Evolutionary conservation across 37 sponge, comb jelly and placozoan species (phyloP).

Genomic region (Chondrilla cf. caribensis): DNA sequence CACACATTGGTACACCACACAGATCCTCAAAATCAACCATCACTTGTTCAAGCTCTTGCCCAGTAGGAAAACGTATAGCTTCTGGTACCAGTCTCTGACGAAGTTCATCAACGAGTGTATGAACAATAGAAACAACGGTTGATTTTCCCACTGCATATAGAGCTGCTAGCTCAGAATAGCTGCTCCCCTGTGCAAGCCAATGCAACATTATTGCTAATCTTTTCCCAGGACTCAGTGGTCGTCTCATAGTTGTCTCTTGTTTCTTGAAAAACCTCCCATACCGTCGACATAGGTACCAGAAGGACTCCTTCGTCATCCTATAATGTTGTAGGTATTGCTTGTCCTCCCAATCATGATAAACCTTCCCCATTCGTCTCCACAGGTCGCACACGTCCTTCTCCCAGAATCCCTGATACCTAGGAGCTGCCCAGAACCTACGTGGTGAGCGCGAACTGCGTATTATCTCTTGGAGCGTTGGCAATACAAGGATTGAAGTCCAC

Average conservation of each 20-base stretch:
- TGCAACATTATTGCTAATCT: constrained; percentile 17
- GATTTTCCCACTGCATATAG: constrained; percentile 11
- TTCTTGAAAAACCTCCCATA: constrained; percentile 5
- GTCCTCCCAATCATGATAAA: constrained; percentile 31
- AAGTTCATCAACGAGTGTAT: neutral
- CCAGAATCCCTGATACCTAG: constrained; percentile 13
- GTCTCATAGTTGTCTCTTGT: constrained; percentile 6
- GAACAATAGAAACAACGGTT: neutral
- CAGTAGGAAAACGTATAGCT: constrained; percentile 8
- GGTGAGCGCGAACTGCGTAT: too few relatives aligned
- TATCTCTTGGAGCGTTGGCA: too few relatives aligned
- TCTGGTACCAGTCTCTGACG: neutral
- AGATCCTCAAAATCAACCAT: constrained; percentile 5
- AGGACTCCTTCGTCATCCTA: constrained; percentile 18
- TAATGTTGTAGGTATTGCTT: constrained; percentile 20
- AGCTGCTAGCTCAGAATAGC: neutral
- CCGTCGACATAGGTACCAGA: constrained; percentile 10
- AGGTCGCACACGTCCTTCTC: constrained; percentile 16
- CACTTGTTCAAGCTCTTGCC: neutral
- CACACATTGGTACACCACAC: constrained; percentile 19
- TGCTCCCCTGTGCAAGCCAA: constrained; percentile 6
- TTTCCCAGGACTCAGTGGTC: neutral
- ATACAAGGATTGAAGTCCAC: too few relatives aligned
- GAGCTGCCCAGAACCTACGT: constrained; percentile 13
- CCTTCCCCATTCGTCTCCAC: constrained; percentile 11